These are phyloP conservation scores for Rhaphigaster nebulosa DNA, from an alignment of 2,888 invertebrate genomes.

Conservation along the genomic window DNA sequence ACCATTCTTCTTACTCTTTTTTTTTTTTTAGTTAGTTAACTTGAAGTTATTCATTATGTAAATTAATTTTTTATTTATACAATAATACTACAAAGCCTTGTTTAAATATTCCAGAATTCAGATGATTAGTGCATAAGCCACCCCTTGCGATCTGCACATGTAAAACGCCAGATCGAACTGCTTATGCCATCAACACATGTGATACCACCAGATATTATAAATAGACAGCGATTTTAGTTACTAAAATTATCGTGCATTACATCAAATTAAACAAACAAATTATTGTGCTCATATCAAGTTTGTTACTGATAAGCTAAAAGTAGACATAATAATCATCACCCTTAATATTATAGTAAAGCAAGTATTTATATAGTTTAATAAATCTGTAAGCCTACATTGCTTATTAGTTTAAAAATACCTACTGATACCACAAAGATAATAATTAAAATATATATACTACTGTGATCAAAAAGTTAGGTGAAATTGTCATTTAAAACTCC, in stretches of 20 bases:
- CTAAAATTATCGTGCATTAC: background rate
- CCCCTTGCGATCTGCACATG: background rate
- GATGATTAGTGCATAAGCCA: background rate
- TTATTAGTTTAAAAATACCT: background rate
- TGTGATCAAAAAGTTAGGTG: too few relatives aligned
- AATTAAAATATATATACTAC: too few relatives aligned
- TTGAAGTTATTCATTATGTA: too few relatives aligned
- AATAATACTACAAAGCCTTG: background rate
- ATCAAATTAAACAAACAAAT: slow-evolving; percentile 17
- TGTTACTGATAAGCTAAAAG: slow-evolving; percentile 38
- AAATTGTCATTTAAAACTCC: too few relatives aligned
- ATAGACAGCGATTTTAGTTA: background rate
- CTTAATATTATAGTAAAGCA: background rate
- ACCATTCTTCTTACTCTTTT: too few relatives aligned
- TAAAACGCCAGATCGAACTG: background rate
- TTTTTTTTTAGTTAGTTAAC: too few relatives aligned
- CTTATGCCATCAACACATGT: background rate
- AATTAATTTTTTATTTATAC: background rate
- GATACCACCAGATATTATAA: slow-evolving; percentile 17
- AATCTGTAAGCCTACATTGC: background rate
- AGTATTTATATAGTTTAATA: background rate
- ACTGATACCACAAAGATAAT: background rate
- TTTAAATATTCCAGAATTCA: background rate
- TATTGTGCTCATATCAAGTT: background rate
- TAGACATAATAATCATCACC: slow-evolving; percentile 40